These are phyloP conservation scores for Chionoecetes opilio DNA, from an alignment of 1,140 invertebrate species.

Conservation along the genomic window DNA sequence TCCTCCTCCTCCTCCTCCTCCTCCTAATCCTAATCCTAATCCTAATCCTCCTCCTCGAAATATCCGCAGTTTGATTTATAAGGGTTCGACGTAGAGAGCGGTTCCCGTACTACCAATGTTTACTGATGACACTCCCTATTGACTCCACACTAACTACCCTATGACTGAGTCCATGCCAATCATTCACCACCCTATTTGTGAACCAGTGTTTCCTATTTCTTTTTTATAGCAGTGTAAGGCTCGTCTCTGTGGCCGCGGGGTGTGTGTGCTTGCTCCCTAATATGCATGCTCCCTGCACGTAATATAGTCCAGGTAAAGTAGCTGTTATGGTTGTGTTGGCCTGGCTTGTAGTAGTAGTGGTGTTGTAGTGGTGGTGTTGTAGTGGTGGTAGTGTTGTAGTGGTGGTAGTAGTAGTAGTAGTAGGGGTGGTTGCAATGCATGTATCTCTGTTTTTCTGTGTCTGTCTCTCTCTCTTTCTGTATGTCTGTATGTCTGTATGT, in stretches of 20 bases:
- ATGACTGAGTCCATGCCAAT: too few relatives aligned
- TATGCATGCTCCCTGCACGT: conserved; percentile 71
- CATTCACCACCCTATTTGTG: too few relatives aligned
- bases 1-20: neutral
- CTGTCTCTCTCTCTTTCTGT: conserved; percentile 5
- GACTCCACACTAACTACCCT: too few relatives aligned
- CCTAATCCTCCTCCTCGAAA: neutral
- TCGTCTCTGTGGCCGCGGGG: conserved; percentile 59
- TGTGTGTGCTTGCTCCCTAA: conserved; percentile 75
- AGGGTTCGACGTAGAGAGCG: too few relatives aligned
- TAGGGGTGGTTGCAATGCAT: neutral
- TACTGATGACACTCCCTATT: too few relatives aligned
- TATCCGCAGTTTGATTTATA: too few relatives aligned
- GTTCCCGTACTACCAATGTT: too few relatives aligned
- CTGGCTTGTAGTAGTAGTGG: too few relatives aligned
- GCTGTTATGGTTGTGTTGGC: neutral
- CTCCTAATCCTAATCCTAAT: too few relatives aligned
- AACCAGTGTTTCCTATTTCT: too few relatives aligned
- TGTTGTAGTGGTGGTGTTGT: too few relatives aligned
- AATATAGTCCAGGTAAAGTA: conserved; percentile 76
- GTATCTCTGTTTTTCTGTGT: neutral
- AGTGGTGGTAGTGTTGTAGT: neutral
- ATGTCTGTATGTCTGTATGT: neutral
- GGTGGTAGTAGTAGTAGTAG: neutral
- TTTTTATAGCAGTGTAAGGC: conserved; percentile 69